Conservation (phyloP, 2,113 vertebrate species). For the Corydoras sp. region DNA sequence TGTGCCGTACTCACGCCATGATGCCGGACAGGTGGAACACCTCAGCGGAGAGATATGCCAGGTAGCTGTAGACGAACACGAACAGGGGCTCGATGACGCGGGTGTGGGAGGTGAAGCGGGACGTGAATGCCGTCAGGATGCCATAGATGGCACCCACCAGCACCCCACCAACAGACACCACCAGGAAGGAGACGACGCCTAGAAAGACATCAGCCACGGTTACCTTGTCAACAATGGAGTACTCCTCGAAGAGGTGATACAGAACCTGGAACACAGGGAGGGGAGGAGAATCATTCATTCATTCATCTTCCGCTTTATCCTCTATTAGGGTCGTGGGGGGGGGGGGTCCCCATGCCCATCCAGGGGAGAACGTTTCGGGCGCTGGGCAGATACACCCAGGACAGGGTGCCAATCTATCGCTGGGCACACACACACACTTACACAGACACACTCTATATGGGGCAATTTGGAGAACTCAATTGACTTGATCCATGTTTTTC, state of each 20-base stretch:
- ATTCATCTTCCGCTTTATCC: no score
- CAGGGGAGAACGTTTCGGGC: no score
- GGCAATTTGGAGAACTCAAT: no score
- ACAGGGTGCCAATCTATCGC: no score
- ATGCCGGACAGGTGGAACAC: conserved; percentile 97
- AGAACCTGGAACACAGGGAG: conserved; percentile 70
- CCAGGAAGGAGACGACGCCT: conserved; percentile 88
- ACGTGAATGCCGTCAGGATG: conserved; percentile 88
- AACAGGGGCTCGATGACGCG: conserved; percentile 97
- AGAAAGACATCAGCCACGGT: conserved; percentile 75
- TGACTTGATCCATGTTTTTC: no score
- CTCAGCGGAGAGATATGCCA: conserved; percentile 93
- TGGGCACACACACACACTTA: no score
- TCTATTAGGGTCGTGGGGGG: no score
- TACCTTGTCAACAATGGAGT: conserved; percentile 60
- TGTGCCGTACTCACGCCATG: conserved; percentile 86
- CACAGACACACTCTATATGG: no score
- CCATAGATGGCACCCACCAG: conserved; percentile 88
- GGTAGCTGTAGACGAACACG: conserved; percentile 98
- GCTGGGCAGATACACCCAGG: no score
- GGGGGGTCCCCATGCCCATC: no score
- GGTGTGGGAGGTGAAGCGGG: conserved; percentile 90
- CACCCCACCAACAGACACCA: conserved; percentile 85
- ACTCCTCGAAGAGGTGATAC: conserved; percentile 96
- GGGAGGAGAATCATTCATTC: no score